Evolutionary conservation across 2,888 invertebrate genomes (phyloP).

Genomic region (Spicauda simplicius): DNA sequence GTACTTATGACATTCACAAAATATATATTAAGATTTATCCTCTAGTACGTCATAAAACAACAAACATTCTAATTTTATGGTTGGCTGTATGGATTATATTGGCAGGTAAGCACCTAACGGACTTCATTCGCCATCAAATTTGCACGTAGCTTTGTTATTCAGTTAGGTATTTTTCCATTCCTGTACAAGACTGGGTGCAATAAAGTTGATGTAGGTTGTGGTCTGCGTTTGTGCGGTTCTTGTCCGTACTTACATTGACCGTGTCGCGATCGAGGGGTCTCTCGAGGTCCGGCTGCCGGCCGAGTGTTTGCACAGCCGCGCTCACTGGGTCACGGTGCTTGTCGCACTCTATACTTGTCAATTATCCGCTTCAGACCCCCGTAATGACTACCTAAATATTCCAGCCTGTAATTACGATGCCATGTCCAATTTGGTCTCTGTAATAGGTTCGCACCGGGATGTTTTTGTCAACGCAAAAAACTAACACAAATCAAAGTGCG

Average conservation of each 20-base stretch:
- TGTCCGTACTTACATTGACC: conserved; percentile 54
- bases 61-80: too few relatives aligned
- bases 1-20: neutral
- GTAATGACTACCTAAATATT: conserved; percentile 65
- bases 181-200: conserved; percentile 51
- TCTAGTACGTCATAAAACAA: too few relatives aligned
- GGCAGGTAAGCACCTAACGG: conserved; percentile 1
- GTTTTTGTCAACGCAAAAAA: conserved; percentile 68
- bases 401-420: conserved; percentile 68
- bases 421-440: conserved; percentile 70
- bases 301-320: conserved; percentile 43
- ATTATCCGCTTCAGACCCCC: conserved; percentile 56
- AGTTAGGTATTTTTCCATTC: conserved; percentile 64
- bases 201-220: conserved; percentile 69
- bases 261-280: conserved; percentile 57
- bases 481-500: conserved; percentile 62
- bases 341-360: conserved; percentile 54
- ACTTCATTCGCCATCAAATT: conserved; percentile 66
- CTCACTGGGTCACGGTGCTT: conserved; percentile 54
- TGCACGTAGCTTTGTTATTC: conserved; percentile 60
- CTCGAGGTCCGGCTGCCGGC: conserved; percentile 44
- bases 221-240: conserved; percentile 50
- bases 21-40: neutral
- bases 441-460: conserved; percentile 67
- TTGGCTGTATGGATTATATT: too few relatives aligned